These are phyloP conservation scores for silkworm (Bombyx mori) DNA, from an alignment of 1,140 invertebrate genomes.

Conservation along the genomic window DNA sequence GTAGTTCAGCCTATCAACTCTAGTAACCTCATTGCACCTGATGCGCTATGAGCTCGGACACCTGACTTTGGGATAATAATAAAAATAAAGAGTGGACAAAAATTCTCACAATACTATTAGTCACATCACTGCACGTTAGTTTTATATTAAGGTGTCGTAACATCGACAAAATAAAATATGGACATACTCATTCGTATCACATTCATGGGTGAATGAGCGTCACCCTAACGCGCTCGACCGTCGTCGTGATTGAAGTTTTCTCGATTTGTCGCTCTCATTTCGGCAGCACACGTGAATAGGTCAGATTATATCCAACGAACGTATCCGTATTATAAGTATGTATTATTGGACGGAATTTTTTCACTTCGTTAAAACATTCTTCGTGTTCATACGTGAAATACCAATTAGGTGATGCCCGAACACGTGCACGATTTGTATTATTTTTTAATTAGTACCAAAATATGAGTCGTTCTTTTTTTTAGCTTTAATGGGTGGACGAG, in stretches of 20 bases:
- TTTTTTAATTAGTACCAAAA: no score
- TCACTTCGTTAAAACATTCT: neutral
- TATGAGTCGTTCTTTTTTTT: no score
- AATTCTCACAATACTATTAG: neutral
- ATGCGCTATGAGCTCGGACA: neutral
- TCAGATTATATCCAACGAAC: neutral
- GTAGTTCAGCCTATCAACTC: no score
- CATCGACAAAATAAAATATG: neutral
- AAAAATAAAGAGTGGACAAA: neutral
- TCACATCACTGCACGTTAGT: neutral
- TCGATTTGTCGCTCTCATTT: slow-evolving; percentile 8
- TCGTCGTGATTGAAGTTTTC: slow-evolving; percentile 24
- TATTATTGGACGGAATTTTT: neutral
- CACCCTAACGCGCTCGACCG: slow-evolving; percentile 14
- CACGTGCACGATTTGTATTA: no score
- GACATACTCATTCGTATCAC: slow-evolving; percentile 27
- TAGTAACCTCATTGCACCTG: neutral
- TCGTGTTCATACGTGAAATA: neutral
- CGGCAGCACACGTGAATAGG: neutral
- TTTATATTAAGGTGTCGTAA: neutral
- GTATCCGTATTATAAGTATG: neutral
- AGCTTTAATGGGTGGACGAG: no score
- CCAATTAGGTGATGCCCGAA: no score
- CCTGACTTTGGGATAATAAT: neutral
- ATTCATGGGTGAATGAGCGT: slow-evolving; percentile 20